Percentiles rank a stretch among this genome's conserved stretches.
These are phyloP conservation scores for Calidris pugnax DNA, from an alignment of 2,113 vertebrate species.

Conservation along the genomic window DNA sequence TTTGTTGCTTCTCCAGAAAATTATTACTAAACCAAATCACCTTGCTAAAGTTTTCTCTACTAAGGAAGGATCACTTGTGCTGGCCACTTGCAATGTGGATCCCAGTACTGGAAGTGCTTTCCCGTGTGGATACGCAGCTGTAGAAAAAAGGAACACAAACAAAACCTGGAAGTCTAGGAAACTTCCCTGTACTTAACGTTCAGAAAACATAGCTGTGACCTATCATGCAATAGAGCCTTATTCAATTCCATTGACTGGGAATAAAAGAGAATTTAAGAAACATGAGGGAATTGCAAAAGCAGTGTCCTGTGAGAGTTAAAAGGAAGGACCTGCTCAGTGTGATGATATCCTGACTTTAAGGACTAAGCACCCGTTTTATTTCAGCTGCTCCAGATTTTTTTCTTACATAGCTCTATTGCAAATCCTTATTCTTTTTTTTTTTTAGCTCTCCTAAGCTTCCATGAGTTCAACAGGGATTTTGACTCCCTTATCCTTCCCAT, in stretches of 20 bases:
- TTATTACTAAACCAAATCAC: not conserved
- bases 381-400: not conserved
- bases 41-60: not conserved
- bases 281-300: not conserved
- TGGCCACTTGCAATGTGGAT: not conserved
- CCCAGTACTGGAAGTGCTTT: not conserved
- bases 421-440: not conserved
- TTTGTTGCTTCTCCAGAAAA: not conserved
- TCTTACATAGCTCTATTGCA: not conserved
- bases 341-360: not conserved
- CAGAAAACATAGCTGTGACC: not conserved
- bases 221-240: not conserved
- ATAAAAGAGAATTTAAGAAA: not conserved
- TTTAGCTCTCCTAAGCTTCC: not conserved
- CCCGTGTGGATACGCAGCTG: not conserved
- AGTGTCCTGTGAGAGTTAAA: not conserved
- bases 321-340: not conserved
- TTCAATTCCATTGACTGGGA: not conserved
- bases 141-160: not conserved
- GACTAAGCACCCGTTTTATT: not conserved
- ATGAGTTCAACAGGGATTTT: not conserved
- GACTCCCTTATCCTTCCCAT: not conserved
- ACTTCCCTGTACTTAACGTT: not conserved
- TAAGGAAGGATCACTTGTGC: not conserved
- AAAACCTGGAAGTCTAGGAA: conserved; percentile 1